Percentiles rank a stretch among this genome's conserved stretches.
Evolutionary conservation across 2,888 invertebrate genomes (phyloP).

Genomic region (Catotricha subobsoleta): DNA sequence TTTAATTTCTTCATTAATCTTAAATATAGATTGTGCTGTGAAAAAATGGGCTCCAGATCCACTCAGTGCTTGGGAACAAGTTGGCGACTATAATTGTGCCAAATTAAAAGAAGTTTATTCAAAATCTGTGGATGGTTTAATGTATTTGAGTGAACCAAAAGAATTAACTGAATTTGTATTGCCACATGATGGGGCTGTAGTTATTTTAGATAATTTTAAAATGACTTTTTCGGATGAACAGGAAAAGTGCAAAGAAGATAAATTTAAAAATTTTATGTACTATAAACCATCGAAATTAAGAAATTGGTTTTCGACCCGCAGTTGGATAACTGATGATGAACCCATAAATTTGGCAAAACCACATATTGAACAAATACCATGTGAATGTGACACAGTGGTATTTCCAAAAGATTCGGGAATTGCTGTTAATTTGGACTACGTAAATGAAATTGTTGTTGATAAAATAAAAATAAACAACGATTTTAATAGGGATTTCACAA

Average conservation of each 20-base stretch:
- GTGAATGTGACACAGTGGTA: slow-evolving; percentile 22
- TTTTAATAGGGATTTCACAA: neutral
- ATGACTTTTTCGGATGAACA: neutral
- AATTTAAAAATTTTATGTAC: slow-evolving; percentile 11
- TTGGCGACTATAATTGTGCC: neutral
- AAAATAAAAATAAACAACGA: slow-evolving; percentile 3
- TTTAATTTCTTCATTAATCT: neutral
- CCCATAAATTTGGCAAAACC: slow-evolving; percentile 15
- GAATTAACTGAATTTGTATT: slow-evolving; percentile 5
- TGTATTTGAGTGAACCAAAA: neutral
- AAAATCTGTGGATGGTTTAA: neutral
- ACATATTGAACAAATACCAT: slow-evolving; percentile 24
- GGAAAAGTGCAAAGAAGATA: no score
- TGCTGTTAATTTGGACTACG: slow-evolving; percentile 22
- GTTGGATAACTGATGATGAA: slow-evolving; percentile 16
- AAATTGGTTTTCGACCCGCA: slow-evolving; percentile 25
- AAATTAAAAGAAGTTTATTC: neutral
- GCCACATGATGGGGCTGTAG: slow-evolving; percentile 8
- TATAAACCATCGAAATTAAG: slow-evolving; percentile 8
- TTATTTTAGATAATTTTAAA: slow-evolving; percentile 15
- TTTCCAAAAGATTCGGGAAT: slow-evolving; percentile 17
- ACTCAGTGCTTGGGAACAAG: neutral
- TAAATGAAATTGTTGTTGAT: neutral
- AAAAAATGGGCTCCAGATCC: slow-evolving; percentile 1
- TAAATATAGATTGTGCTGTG: neutral